Evolutionary conservation across 2,113 vertebrate species (phyloP), one percentile per base, ranked within the genome.

Genomic region (Tyrannus savana): DNA sequence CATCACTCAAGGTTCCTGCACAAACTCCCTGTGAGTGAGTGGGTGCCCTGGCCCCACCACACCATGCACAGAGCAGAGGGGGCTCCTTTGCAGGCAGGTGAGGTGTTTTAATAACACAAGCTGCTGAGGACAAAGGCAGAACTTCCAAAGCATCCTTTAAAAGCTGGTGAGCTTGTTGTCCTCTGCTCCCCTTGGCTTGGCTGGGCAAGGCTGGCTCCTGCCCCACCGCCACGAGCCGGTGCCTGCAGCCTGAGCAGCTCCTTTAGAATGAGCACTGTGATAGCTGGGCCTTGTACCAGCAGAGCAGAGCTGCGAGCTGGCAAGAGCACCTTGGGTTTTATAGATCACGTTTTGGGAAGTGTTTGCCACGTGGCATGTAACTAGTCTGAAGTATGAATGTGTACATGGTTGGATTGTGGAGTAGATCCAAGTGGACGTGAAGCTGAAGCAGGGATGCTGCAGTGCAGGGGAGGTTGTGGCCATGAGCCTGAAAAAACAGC

Each of bases 221-320:
- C 46, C 68, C 5, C 11, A 17, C 16, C 2, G 3, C 3, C 1
- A 35, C 0, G 0, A 80, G 64, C 41, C 3, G 1, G 12, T 53
- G 44, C 77, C 78, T 44, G 42, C 87, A 75, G 62, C 81, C 76
- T 0, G 0, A 53, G 84, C 71, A 41, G 8, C 7, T 73, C n/a
- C 8, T 76, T 28, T 73, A 44, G 31, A 41, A 21, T 19, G 39
- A 81, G 87, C 52, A 3, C 25, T 0, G 0, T 81, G 84, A 33
- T 55, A 63, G 56, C 93, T 73, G 82, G 84, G 58, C 71, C 76
- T 79, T 3, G 1, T 64, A 73, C 41, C 85, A 66, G 47, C 15
- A 1, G 23, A 84, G 77, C 52, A 67, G 42, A 87, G 46, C 67
- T n/a, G 35, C 0, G 13, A 69, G 37, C 78, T 92, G 94, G 95